A percentile compares a stretch with the other conserved stretches of the same genome.
Evolutionary conservation across 2,113 vertebrate species (phyloP).

Genomic region (Chionomys nivalis): DNA sequence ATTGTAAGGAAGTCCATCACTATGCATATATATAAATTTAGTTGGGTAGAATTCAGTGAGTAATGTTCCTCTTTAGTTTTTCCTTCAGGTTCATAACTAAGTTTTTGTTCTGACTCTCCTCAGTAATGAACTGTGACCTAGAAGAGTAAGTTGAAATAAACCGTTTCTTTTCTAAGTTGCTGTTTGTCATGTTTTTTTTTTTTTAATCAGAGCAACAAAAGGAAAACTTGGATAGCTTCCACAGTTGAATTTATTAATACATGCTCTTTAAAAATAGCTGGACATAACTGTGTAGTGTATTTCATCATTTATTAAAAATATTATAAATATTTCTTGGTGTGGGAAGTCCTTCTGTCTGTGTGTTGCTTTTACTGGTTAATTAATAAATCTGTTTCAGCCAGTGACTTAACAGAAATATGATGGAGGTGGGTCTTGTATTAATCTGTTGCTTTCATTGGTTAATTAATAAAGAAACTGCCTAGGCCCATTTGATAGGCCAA

Average conservation of each 20-base stretch:
- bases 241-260: background rate
- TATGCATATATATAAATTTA: background rate
- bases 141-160: background rate
- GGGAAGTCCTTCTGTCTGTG: too few species aligned
- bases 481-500: too few species aligned
- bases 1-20: background rate
- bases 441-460: too few species aligned
- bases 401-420: too few species aligned
- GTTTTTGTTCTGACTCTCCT: background rate
- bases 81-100: background rate
- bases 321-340: background rate
- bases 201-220: background rate
- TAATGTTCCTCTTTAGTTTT: background rate
- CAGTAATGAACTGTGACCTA: background rate
- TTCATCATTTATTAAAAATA: background rate
- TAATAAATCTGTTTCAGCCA: too few species aligned
- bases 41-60: background rate
- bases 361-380: too few species aligned
- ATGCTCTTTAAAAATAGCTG: background rate
- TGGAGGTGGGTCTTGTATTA: too few species aligned
- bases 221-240: background rate
- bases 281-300: background rate
- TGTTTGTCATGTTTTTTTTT: background rate
- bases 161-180: background rate
- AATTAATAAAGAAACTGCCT: too few species aligned